phyloP scores from a whole-genome alignment of 2,113 vertebrate genomes.

The Tautogolabrus adspersus region DNA sequence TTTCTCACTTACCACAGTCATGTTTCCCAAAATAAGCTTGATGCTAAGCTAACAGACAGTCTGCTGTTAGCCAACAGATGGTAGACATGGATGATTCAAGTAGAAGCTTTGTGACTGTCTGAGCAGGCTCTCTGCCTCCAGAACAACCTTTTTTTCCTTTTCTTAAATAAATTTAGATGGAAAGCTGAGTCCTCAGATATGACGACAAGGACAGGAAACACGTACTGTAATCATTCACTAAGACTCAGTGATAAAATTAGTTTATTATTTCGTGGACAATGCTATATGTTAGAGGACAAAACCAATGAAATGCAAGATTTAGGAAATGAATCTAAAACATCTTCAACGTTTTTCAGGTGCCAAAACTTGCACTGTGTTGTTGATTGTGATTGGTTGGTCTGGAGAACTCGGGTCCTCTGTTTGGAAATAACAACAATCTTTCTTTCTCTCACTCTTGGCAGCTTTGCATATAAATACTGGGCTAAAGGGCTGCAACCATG shows the following conservation, averaged over 20 bases:
- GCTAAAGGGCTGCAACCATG: conserved; percentile 43
- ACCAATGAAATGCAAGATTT: no score
- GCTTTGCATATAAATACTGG: conserved; percentile 17
- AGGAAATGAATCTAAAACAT: no score
- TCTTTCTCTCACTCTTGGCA: conserved; percentile 18
- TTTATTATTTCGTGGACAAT: no score
- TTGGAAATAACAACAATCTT: neutral
- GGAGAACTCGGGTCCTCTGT: neutral
- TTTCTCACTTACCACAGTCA: neutral
- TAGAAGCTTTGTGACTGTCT: neutral
- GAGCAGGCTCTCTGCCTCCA: neutral
- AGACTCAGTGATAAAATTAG: no score
- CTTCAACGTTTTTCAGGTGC: no score
- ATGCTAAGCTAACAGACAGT: conserved; percentile 16
- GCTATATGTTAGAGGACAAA: no score
- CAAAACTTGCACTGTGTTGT: no score
- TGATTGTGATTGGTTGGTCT: neutral
- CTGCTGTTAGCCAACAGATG: no score
- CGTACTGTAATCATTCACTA: no score
- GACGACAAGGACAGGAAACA: no score
- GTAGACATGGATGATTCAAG: neutral
- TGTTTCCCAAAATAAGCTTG: neutral
- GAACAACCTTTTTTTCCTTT: neutral
- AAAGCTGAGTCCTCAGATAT: no score
- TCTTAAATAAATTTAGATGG: no score